Percentiles rank a stretch among this genome's conserved stretches.
These are phyloP conservation scores for Vulpes ferrilata DNA, from an alignment of 2,113 vertebrate species.

Conservation along the genomic window DNA sequence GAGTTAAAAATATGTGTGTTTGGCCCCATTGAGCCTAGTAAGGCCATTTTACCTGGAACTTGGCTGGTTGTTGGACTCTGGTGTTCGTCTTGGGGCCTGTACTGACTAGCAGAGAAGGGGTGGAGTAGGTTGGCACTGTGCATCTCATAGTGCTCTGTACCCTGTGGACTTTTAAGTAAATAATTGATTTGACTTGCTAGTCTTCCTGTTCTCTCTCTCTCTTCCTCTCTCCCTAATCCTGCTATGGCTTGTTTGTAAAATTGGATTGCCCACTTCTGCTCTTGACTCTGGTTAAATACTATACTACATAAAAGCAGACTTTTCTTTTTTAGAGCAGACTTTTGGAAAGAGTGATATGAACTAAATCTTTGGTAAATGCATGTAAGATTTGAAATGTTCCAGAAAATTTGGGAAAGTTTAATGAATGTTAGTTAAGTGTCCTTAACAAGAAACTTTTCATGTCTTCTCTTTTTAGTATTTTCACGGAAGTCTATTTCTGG, in stretches of 20 bases:
- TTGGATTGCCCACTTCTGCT: conserved; percentile 47
- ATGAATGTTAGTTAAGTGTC: neutral
- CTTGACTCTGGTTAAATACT: conserved; percentile 54
- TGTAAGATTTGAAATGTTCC: conserved; percentile 26
- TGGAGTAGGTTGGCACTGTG: conserved; percentile 19
- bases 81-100: conserved; percentile 36
- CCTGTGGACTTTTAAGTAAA: conserved; percentile 69
- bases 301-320: neutral
- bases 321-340: conserved; percentile 22
- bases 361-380: conserved; percentile 25
- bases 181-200: conserved; percentile 67
- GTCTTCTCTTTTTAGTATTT: conserved; percentile 37
- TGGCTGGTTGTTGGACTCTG: conserved; percentile 50
- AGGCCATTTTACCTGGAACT: conserved; percentile 12
- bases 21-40: neutral
- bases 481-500: conserved; percentile 39
- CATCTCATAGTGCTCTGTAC: conserved; percentile 16
- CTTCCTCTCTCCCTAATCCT: neutral
- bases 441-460: conserved; percentile 7
- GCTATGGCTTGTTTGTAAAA: conserved; percentile 47
- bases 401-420: conserved; percentile 43
- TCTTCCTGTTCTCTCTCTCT: conserved; percentile 45
- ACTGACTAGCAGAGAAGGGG: conserved; percentile 49
- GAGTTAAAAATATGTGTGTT: conserved; percentile 25
- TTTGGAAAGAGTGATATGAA: conserved; percentile 18